Evolutionary conservation across 1,140 invertebrate genomes (phyloP).

Genomic region (Batillaria attramentaria): DNA sequence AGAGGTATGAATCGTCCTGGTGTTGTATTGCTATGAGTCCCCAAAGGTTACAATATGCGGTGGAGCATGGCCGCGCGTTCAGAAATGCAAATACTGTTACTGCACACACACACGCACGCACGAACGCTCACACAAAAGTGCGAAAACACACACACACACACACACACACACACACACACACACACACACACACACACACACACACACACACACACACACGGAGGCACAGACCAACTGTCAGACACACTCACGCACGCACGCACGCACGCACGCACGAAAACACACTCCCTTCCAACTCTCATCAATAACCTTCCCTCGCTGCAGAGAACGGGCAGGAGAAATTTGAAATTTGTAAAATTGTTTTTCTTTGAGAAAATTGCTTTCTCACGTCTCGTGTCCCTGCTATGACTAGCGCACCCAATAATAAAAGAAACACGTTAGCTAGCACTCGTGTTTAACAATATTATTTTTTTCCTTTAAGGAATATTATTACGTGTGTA

Average conservation of each 20-base stretch:
- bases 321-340: not conserved
- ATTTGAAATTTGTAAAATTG: too few relatives aligned
- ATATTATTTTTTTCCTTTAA: too few relatives aligned
- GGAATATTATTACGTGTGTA: too few relatives aligned
- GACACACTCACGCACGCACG: not conserved
- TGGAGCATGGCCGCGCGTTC: too few relatives aligned
- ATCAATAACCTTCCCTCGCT: not conserved
- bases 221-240: not conserved
- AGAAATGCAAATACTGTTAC: not conserved
- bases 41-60: too few relatives aligned
- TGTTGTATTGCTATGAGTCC: too few relatives aligned
- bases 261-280: not conserved
- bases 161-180: slow-evolving; percentile 14
- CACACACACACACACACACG: slow-evolving; percentile 4
- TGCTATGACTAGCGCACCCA: not conserved
- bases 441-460: not conserved
- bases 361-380: too few relatives aligned
- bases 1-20: too few relatives aligned
- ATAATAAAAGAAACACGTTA: not conserved
- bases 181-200: slow-evolving; percentile 4
- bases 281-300: slow-evolving; percentile 3
- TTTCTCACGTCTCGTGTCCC: not conserved
- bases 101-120: not conserved
- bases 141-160: slow-evolving; percentile 3
- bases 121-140: not conserved